phyloP scores from a whole-genome alignment of 2,888 invertebrate species.

The Apotomis capreana region DNA sequence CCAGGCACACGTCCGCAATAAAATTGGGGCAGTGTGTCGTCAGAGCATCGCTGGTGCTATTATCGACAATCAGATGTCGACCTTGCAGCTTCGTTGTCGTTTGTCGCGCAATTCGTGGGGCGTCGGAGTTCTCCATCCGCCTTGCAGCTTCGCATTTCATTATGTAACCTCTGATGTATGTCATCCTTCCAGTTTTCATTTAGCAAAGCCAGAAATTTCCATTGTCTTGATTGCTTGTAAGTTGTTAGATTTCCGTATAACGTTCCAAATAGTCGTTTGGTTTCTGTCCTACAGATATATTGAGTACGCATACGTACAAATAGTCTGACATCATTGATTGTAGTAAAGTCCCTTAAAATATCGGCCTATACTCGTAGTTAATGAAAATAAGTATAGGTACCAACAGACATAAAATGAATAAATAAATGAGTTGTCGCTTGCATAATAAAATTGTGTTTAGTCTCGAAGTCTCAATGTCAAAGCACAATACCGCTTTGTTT shows the following conservation, averaged over 20 bases:
- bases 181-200: slow-evolving; percentile 35
- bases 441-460: slow-evolving; percentile 53
- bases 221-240: background rate
- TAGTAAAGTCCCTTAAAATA: slow-evolving; percentile 17
- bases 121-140: slow-evolving; percentile 79
- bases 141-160: slow-evolving; percentile 69
- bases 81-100: slow-evolving; percentile 79
- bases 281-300: background rate
- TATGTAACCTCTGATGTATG: slow-evolving; percentile 60
- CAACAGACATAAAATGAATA: slow-evolving; percentile 7
- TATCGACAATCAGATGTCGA: slow-evolving; percentile 79
- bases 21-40: slow-evolving; percentile 73
- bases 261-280: background rate
- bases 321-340: background rate
- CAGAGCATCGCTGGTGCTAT: slow-evolving; percentile 72
- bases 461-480: slow-evolving; percentile 47
- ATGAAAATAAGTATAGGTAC: background rate
- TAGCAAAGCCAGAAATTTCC: background rate
- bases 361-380: background rate
- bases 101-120: slow-evolving; percentile 79
- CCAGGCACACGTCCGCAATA: slow-evolving; percentile 52
- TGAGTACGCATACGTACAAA: background rate
- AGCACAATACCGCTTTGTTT: slow-evolving; percentile 49
- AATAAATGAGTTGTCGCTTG: slow-evolving; percentile 52
- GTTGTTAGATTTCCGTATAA: too few species aligned